Evolutionary conservation across 1,140 invertebrate species (phyloP).

Genomic region (Pantala flavescens): DNA sequence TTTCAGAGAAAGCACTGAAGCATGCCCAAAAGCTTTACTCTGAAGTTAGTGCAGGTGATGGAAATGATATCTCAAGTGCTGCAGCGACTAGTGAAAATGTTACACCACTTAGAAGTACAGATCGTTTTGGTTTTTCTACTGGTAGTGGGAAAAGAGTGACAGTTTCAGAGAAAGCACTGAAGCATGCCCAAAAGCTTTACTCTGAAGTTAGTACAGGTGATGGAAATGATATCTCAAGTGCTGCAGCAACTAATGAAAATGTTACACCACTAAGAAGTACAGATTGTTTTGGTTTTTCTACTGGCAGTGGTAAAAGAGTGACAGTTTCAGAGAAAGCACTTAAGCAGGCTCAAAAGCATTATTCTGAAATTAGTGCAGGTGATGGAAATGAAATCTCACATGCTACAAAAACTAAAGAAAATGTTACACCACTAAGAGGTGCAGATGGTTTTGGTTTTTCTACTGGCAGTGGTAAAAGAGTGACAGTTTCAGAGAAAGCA

Average conservation of each 20-base stretch:
- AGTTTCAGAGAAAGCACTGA: constrained; percentile 25
- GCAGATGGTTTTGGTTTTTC: not conserved
- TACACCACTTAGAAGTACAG: too few species aligned
- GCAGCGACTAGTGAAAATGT: too few species aligned
- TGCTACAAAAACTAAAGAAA: too few species aligned
- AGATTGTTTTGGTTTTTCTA: not conserved
- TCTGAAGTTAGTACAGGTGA: constrained; percentile 14
- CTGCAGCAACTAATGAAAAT: not conserved
- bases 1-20: constrained; percentile 14
- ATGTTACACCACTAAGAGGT: not conserved
- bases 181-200: constrained; percentile 19
- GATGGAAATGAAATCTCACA: not conserved
- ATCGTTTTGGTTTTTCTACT: constrained; percentile 24
- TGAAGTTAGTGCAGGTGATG: constrained; percentile 17
- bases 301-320: constrained; percentile 31
- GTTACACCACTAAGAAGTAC: not conserved
- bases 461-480: constrained; percentile 28
- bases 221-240: not conserved
- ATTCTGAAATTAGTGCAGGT: constrained; percentile 24
- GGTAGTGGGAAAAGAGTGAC: constrained; percentile 25
- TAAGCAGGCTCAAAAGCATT: constrained; percentile 26
- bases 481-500: constrained; percentile 30
- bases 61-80: too few species aligned
- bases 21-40: not conserved
- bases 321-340: constrained; percentile 28